A percentile compares a stretch with the other conserved stretches of the same genome.
Conservation (phyloP, 2,113 vertebrate species). For the Pygoscelis antarcticus region DNA sequence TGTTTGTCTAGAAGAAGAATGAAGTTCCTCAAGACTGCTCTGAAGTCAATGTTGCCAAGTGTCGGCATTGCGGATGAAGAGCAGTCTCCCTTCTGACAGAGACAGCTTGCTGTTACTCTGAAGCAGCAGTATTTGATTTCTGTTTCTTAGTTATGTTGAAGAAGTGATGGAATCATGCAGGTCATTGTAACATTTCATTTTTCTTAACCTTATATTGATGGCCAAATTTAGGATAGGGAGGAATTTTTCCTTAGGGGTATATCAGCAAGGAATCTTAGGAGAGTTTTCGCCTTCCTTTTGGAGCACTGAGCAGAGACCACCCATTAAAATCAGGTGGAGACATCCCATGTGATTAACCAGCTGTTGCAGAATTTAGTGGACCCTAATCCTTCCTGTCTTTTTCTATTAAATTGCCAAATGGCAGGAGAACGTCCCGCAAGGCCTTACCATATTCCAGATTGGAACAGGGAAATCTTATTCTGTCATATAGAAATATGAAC, state of each 20-base stretch:
- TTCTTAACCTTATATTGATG: conserved; percentile 12
- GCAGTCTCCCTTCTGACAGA: not conserved
- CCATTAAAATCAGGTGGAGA: not conserved
- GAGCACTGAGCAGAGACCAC: not conserved
- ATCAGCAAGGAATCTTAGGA: not conserved
- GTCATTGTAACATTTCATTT: conserved; percentile 26
- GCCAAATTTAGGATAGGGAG: not conserved
- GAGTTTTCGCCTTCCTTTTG: not conserved
- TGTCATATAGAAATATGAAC: conserved; percentile 32
- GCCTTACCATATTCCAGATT: conserved; percentile 41
- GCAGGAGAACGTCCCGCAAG: not conserved
- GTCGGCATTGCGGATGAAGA: not conserved
- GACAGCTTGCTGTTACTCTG: not conserved
- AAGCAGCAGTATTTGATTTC: not conserved
- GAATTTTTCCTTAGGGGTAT: not conserved
- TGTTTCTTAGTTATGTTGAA: conserved; percentile 8
- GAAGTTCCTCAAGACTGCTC: not conserved
- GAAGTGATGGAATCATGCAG: not conserved
- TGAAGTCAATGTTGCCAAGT: not conserved
- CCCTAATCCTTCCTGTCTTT: conserved; percentile 1
- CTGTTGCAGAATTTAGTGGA: not conserved
- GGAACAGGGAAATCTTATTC: conserved; percentile 37
- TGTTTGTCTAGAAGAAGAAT: not conserved
- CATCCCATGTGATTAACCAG: not conserved
- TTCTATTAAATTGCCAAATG: conserved; percentile 14